Evolutionary conservation across 2,113 vertebrate species (phyloP), one percentile per base, ranked within the genome.

Genomic region (Gavialis gangeticus): DNA sequence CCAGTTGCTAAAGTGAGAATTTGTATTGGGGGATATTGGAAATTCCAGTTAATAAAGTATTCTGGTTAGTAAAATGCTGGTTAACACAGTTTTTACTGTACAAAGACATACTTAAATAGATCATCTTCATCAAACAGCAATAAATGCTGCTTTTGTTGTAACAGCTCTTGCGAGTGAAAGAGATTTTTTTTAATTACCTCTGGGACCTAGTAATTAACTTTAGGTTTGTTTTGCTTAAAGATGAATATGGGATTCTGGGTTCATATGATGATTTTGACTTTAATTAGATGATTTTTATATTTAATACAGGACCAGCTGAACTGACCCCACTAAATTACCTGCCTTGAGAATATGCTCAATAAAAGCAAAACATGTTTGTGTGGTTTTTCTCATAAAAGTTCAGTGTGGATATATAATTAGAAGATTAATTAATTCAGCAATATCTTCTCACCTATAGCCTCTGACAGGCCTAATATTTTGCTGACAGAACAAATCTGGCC

Each of bases 331-430:
- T 79, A 87, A 88, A 58, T 67, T 28, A 87, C 54, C 57, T 67
- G 25, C 80, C 91, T 91, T 67, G 84, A 95, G 55, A 87, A 73
- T 77, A 82, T 17, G 28, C n/a, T 91, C 75, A 30, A 73, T 75
- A 21, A 54, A 63, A 56, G 66, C 24, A 62, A 86, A 96, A 46
- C 60, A 62, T 73, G 28, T 82, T 85, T 84, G 25, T 58, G 15
- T 67, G 34, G 25, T 85, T 93, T 93, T 62, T 84, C 30, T 95
- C 71, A 87, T 94, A 82, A 91, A 95, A 96, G 58, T 94, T 85
- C 94, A 94, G 96, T 58, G 21, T 18, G 64, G 28, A 46, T 69
- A 13, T 91, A 66, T 95, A 93, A 94, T 94, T 89, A 92, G 91
- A 82, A 94, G 92, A 63, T 91, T 71, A 86, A 90, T 96, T 91